Conservation (phyloP, 2,888 invertebrate species). For the Osedax fenrisi region DNA sequence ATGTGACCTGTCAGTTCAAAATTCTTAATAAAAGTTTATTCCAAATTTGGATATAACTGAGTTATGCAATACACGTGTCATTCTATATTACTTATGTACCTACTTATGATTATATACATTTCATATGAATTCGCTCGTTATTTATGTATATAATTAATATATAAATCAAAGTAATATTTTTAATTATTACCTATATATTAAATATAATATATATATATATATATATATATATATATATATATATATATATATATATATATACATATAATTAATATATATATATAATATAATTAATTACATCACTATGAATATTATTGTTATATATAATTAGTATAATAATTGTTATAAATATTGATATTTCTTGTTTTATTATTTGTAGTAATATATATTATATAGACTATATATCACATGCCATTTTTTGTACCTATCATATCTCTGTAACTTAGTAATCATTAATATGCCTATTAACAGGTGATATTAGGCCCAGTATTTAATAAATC, state of each 20-base stretch:
- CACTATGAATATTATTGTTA: too few relatives aligned
- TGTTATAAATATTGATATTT: too few relatives aligned
- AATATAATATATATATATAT: not conserved
- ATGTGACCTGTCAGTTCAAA: not conserved
- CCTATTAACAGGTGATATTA: too few relatives aligned
- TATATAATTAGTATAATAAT: too few relatives aligned
- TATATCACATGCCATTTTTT: too few relatives aligned
- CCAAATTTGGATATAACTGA: not conserved
- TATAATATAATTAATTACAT: too few relatives aligned
- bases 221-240: slow-evolving; percentile 23
- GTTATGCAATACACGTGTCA: not conserved
- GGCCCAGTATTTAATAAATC: too few relatives aligned
- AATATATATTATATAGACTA: too few relatives aligned
- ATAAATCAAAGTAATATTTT: not conserved
- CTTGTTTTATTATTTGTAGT: too few relatives aligned
- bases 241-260: slow-evolving; percentile 18
- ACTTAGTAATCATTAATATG: too few relatives aligned
- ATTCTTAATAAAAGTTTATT: not conserved
- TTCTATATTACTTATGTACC: not conserved
- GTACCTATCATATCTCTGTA: too few relatives aligned
- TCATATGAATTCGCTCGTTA: not conserved
- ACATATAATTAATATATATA: too few relatives aligned
- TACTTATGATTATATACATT: not conserved
- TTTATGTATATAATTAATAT: not conserved
- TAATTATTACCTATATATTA: not conserved